Evolutionary conservation across 2,797 vertebrate genomes (phyloP), one percentile per base, ranked within the genome.

Genomic region (Argentina silus): DNA sequence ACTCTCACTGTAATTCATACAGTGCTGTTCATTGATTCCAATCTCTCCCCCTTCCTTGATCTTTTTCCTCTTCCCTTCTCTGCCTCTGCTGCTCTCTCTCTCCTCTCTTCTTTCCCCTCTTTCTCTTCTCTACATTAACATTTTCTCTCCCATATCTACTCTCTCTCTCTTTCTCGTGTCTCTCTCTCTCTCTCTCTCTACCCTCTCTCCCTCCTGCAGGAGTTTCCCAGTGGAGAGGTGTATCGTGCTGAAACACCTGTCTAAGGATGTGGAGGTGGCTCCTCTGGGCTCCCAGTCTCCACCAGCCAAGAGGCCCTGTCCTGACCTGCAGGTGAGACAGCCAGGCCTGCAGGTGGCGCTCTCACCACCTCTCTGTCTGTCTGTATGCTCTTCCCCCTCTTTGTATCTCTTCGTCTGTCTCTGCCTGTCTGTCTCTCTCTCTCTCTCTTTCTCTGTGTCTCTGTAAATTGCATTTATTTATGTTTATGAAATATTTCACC

Each of bases 231-330:
- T 99, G 2, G 78, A 81, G 62, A 93, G 85, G 75, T 98, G 97
- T 69, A 96, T 98, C n/a, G 92, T 98, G 89, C 91, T 98, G 79
- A 98, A 96, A 84, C 98, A 99, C 80, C 80, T 99, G 72, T 94
- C 95, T 55, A 96, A 95, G 83, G 96, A 95, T n/a, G 92, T 93
- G 0, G 88, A 86, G 0, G 87, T 72, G 59, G 75, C 0, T 85
- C 85, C 88, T 0, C 85, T 88, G 51, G 87, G 84, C 11, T 92
- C 86, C 0, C 85, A 85, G 78, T 97, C 96, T 10, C 97, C 97
- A 17, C 97, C 97, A 0, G 86, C 96, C 76, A 99, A 99, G 69
- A 94, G 96, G 0, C 23, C 91, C 55, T 99, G 97, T 68, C 95
- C 95, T 0, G 94, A 95, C 1, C 77, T 97, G 0, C 95, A 97